phyloP scores from a whole-genome alignment of 23 tunicate species.

The Oikopleura albicans region DNA sequence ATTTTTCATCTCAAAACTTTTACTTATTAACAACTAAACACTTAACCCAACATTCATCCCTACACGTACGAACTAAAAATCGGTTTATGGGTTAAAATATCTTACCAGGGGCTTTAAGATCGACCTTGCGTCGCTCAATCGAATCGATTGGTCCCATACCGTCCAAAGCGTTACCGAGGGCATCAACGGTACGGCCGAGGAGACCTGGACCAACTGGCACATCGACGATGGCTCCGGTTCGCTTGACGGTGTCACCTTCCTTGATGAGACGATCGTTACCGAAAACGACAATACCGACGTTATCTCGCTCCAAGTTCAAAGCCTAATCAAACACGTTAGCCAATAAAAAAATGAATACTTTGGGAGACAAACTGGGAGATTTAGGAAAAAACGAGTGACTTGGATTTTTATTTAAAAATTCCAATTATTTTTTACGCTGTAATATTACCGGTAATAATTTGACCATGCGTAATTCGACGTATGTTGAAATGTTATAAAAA shows the following conservation, averaged over 20 bases:
- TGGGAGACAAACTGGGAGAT: not conserved
- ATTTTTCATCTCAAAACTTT: no score
- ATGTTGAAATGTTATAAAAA: no score
- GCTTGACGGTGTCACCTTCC: conserved; percentile 92
- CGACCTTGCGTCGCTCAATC: conserved; percentile 53
- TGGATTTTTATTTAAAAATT: not conserved
- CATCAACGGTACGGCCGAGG: conserved; percentile 96
- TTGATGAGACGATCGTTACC: conserved; percentile 93
- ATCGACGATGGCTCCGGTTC: conserved; percentile 99
- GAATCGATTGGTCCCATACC: conserved; percentile 89
- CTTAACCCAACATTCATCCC: no score
- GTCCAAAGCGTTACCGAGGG: conserved; percentile 85
- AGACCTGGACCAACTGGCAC: conserved; percentile 94
- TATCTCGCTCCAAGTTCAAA: conserved; percentile 97
- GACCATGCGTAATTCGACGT: no score
- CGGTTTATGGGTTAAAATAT: no score
- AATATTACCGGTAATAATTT: no score
- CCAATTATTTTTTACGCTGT: no score
- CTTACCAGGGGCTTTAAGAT: conserved; percentile 87
- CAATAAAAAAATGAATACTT: not conserved
- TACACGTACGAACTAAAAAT: no score
- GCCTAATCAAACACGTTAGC: conserved; percentile 74
- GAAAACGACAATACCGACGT: conserved; percentile 99
- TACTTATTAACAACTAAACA: no score
- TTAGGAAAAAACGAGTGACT: not conserved